Evolutionary conservation across 2,888 invertebrate species (phyloP), one percentile per base, ranked within the genome.

Genomic region (Loripinus fragilis): DNA sequence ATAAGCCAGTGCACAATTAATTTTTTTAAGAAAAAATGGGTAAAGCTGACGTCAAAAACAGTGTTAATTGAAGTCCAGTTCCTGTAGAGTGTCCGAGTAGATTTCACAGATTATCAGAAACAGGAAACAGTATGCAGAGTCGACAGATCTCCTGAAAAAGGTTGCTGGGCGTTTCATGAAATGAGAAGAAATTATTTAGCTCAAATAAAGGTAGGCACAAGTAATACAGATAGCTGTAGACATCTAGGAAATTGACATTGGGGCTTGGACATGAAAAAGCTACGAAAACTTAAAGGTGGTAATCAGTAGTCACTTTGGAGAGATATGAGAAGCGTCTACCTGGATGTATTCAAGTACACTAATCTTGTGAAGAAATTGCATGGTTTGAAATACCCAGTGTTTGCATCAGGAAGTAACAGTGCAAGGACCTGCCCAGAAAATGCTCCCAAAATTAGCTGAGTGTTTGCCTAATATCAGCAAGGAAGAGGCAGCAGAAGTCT

Each of bases 81-180:
- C 30, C 15, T 76, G 23, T 38, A 71, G 23, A 71, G 52, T 28
- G 17, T 50, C 28, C 55, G 50, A 17, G 52, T 55, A 50, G 17
- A 71, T 10, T 71, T 77, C 48, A n/a, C n/a, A n/a, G n/a, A n/a
- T n/a, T n/a, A 71, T 55, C 66, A 76, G 30, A 76, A 71, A 28
- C 66, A 71, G 35, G 66, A 52, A 38, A 52, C 70, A 71, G 25
- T 35, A 67, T 33, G 23, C 41, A 17, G 55, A 71, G 35, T 33
- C 67, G 12, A 23, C 45, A 20, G 28, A 50, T n/a, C 52, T 76
- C 30, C 20, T 71, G 2, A n/a, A 55, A 45, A 38, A 75, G 42
- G 17, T 69, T 12, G 60, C 60, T 38, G 10, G 30, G 3, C 52
- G 68, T 23, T 68, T 68, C 45, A 60, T 77, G 45, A 77, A 67